phyloP scores from a whole-genome alignment of 2,888 invertebrate genomes.

The Caenorhabditis sp. region DNA sequence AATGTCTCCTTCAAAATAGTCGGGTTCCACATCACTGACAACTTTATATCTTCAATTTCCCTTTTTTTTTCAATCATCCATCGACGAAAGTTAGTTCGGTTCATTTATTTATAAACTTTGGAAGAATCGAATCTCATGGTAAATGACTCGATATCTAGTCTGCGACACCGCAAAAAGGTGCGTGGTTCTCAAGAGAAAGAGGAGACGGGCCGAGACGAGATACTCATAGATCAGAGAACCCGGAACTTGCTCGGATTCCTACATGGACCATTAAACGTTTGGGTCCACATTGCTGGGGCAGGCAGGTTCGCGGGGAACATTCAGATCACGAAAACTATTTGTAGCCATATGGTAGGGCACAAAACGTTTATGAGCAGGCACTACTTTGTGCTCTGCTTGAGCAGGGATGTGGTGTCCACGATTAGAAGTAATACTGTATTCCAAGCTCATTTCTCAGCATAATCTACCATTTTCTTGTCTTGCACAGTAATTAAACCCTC shows the following conservation, averaged over 20 bases:
- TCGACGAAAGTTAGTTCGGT: background rate
- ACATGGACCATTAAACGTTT: slow-evolving; percentile 4
- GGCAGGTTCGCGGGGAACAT: background rate
- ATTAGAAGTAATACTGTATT: no score
- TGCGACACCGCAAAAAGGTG: slow-evolving; percentile 3
- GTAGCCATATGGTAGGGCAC: no score
- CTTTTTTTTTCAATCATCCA: background rate
- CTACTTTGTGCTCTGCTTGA: no score
- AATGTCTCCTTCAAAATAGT: slow-evolving; percentile 26
- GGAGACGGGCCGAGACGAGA: background rate
- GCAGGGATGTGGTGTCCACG: no score
- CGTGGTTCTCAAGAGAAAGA: slow-evolving; percentile 5
- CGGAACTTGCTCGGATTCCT: slow-evolving; percentile 9
- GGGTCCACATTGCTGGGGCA: background rate
- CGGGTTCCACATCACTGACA: slow-evolving; percentile 57
- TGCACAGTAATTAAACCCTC: no score
- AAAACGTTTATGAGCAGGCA: no score
- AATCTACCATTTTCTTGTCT: no score
- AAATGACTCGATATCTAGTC: slow-evolving; percentile 3
- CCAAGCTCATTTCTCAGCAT: no score
- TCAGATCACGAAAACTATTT: background rate
- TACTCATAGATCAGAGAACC: slow-evolving; percentile 18
- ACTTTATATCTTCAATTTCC: slow-evolving; percentile 36
- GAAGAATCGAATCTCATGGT: slow-evolving; percentile 19
- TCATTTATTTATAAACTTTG: slow-evolving; percentile 31